Conservation (phyloP, 2,797 vertebrate species). For the Intellagama lesueurii region DNA sequence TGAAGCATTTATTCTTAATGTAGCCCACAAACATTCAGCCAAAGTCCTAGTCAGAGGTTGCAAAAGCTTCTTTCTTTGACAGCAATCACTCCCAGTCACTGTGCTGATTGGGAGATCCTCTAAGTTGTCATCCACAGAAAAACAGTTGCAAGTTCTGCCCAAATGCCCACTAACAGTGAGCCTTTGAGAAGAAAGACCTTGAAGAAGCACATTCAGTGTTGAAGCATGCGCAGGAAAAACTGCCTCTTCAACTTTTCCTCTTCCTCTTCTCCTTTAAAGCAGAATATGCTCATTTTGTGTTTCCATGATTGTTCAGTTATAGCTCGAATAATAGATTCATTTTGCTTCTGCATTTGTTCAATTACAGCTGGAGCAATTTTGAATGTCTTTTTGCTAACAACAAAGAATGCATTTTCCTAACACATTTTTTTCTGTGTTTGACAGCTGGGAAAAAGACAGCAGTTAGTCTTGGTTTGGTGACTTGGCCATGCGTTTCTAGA, state of each 20-base stretch:
- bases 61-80: neutral
- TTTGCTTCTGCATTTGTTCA: neutral
- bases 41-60: neutral
- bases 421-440: slow-evolving; percentile 8
- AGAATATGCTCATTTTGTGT: neutral
- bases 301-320: neutral
- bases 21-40: neutral
- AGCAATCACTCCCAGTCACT: no score
- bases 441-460: neutral
- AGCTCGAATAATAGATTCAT: neutral
- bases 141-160: neutral
- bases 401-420: neutral
- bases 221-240: neutral
- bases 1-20: neutral
- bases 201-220: neutral
- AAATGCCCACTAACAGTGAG: neutral
- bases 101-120: neutral
- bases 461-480: slow-evolving; percentile 3
- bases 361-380: neutral
- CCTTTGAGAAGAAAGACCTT: neutral
- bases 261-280: neutral
- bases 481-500: neutral
- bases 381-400: neutral
- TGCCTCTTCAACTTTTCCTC: neutral
- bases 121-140: neutral